Base-by-base conservation (phyloP, 2,888 invertebrate genomes). In the Apeira syringaria region DNA sequence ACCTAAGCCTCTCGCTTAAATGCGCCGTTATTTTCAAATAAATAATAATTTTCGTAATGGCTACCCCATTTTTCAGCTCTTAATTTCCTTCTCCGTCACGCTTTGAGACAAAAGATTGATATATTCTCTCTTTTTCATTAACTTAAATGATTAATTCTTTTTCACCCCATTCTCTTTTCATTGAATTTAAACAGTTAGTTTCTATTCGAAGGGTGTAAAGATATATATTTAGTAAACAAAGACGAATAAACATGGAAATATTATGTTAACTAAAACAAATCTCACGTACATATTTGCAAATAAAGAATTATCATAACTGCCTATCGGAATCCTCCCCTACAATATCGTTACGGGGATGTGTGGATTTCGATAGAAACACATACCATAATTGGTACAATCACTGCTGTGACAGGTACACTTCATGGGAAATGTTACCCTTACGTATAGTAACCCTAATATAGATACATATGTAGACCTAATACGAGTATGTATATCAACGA, bases 31-130 rank as follows among this genome's bases (percentile, higher is more conserved):
- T 76, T 80, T 76, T 68, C 63, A 76, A 75, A 80, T 77, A 83
- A 85, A 86, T 80, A 75, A 81, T 74, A 73, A 85, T 86, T 82
- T 77, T 60, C 73, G 71, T 83, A 83, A 84, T 82, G 72, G 76
- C 49, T 60, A 38, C 59, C 64, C 68, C 75, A 85, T 86, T 83
- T 83, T 79, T 83, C 80, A 69, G 40, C 71, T 69, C 78, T 81
- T 86, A 82, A 83, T 81, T 82, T 78, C 68, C 66, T 65, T 64
- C 69, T 56, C 56, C 59, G 64, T 65, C 68, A 64, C 62, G 60
- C 47, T 65, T 60, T 68, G 71, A 82, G 75, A 83, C 84, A 85
- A 84, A 80, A 85, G 83, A 85, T 85, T 83, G 84, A 85, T 84
- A 83, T 77, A 80, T 83, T 71, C 67, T 68, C 67, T 70, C 72